These are phyloP conservation scores for Zaprionus lachaisei DNA, from an alignment of 1,140 invertebrate genomes.

Conservation along the genomic window DNA sequence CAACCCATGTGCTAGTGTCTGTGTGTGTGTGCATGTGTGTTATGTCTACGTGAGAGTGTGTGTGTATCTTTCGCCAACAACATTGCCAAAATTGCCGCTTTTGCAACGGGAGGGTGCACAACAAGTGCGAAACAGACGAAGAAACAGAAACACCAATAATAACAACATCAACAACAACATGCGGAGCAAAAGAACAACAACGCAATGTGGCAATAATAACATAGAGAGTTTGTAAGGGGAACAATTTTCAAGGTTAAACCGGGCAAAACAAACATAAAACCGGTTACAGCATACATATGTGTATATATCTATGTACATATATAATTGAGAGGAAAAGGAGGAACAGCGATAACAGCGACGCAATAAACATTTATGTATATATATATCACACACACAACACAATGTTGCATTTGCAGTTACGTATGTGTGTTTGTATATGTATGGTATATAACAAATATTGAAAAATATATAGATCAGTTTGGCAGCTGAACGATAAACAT, in stretches of 20 bases:
- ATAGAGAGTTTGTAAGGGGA: slow-evolving; percentile 76
- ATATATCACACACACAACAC: neutral
- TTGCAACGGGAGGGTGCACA: slow-evolving; percentile 43
- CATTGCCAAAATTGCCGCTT: slow-evolving; percentile 10
- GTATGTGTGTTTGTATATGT: slow-evolving; percentile 2
- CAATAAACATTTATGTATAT: slow-evolving; percentile 18
- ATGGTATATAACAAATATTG: neutral
- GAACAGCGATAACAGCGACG: slow-evolving; percentile 33
- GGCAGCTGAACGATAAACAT: neutral
- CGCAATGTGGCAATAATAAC: slow-evolving; percentile 67
- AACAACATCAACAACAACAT: slow-evolving; percentile 2
- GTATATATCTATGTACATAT: neutral
- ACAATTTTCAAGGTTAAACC: slow-evolving; percentile 80
- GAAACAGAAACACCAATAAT: slow-evolving; percentile 24
- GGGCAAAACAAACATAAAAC: slow-evolving; percentile 83
- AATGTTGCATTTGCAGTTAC: slow-evolving; percentile 14
- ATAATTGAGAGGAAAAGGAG: slow-evolving; percentile 25
- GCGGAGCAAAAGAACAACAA: slow-evolving; percentile 37
- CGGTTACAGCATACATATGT: slow-evolving; percentile 68
- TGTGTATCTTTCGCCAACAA: slow-evolving; percentile 26
- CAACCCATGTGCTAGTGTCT: neutral
- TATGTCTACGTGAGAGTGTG: slow-evolving; percentile 7
- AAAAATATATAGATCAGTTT: slow-evolving; percentile 1
- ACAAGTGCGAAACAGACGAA: slow-evolving; percentile 67
- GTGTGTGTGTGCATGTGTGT: neutral